A percentile compares a stretch with the other conserved stretches of the same genome.
Conservation (phyloP, 1,140 invertebrate genomes). For the Cherax quadricarinatus region DNA sequence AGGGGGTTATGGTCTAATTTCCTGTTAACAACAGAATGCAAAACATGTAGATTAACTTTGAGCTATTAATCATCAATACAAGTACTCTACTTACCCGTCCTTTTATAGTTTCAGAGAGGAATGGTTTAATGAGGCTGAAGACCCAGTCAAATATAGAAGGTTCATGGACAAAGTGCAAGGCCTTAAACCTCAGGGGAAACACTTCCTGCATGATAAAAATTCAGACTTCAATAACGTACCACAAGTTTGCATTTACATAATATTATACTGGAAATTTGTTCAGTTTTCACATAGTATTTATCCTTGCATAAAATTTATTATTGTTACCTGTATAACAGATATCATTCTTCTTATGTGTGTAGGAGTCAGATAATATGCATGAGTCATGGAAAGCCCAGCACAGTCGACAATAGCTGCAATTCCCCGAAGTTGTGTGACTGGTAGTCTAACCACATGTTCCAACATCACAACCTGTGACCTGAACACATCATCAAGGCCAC, state of each 20-base stretch:
- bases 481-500: conserved; percentile 67
- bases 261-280: too few relatives aligned
- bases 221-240: too few relatives aligned
- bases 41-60: too few relatives aligned
- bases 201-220: conserved; percentile 37
- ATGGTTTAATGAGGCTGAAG: conserved; percentile 56
- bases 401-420: conserved; percentile 71
- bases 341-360: conserved; percentile 71
- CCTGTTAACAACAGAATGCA: too few relatives aligned
- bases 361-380: conserved; percentile 68
- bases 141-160: conserved; percentile 67
- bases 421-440: conserved; percentile 69
- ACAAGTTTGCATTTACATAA: too few relatives aligned
- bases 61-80: neutral
- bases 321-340: conserved; percentile 67
- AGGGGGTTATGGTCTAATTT: too few relatives aligned
- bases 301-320: too few relatives aligned
- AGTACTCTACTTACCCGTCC: conserved; percentile 39
- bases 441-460: conserved; percentile 68
- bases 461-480: conserved; percentile 68
- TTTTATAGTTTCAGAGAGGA: conserved; percentile 62
- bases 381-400: conserved; percentile 64
- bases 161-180: conserved; percentile 57
- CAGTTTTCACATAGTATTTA: too few relatives aligned
- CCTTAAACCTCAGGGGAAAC: conserved; percentile 58